Percentiles rank a stretch among this genome's conserved stretches.
phyloP scores from a whole-genome alignment of 2,888 invertebrate species.

The Dioctria rufipes region DNA sequence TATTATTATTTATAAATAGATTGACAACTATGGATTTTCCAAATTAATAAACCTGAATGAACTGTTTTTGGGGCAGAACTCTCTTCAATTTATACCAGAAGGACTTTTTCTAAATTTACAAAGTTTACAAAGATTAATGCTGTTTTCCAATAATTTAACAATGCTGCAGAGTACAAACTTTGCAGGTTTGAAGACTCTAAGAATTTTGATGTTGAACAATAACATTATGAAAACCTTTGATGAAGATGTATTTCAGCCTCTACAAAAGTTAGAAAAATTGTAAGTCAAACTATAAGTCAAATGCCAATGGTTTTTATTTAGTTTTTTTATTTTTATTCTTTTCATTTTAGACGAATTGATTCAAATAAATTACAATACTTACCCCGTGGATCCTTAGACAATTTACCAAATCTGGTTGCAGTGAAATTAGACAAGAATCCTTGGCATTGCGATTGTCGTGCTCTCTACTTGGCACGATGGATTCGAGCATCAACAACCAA shows the following conservation, averaged over 20 bases:
- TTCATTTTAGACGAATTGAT: slow-evolving; percentile 73
- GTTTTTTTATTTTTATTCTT: slow-evolving; percentile 57
- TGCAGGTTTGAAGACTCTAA: slow-evolving; percentile 71
- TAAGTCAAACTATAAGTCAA: slow-evolving; percentile 65
- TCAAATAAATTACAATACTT: slow-evolving; percentile 77
- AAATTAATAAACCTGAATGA: slow-evolving; percentile 71
- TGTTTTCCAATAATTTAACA: slow-evolving; percentile 74
- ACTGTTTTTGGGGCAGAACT: slow-evolving; percentile 75
- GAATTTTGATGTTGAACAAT: slow-evolving; percentile 75
- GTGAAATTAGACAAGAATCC: slow-evolving; percentile 77
- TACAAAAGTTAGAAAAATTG: slow-evolving; percentile 72
- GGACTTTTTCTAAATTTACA: slow-evolving; percentile 71
- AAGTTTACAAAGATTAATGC: slow-evolving; percentile 72
- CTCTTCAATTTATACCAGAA: slow-evolving; percentile 71
- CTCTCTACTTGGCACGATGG: slow-evolving; percentile 77
- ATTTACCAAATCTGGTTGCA: slow-evolving; percentile 74
- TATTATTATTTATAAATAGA: slow-evolving; percentile 59
- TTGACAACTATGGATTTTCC: slow-evolving; percentile 71
- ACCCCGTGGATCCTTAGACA: slow-evolving; percentile 76
- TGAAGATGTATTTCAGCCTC: slow-evolving; percentile 69
- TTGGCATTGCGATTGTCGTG: slow-evolving; percentile 78
- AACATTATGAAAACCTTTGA: slow-evolving; percentile 73
- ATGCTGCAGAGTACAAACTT: slow-evolving; percentile 72
- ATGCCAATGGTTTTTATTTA: neutral
- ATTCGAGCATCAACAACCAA: slow-evolving; percentile 72